Conservation (phyloP, 1,140 invertebrate genomes). For the Olivierus martensii region DNA sequence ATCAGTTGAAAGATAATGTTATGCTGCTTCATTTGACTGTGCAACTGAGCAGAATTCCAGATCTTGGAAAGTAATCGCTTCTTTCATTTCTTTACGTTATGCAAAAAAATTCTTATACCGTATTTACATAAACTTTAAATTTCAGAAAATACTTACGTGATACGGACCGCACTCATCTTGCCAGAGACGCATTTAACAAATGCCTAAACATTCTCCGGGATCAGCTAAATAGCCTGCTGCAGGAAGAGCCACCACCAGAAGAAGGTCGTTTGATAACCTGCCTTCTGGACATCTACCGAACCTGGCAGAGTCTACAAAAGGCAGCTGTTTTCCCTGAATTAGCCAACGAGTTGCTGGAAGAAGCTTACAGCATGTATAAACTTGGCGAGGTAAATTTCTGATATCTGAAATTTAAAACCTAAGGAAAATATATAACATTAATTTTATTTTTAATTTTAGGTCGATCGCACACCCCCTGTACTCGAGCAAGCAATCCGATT, state of each 20-base stretch:
- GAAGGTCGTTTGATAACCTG: constrained; percentile 14
- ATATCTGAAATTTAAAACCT: not conserved
- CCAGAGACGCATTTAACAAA: constrained; percentile 2
- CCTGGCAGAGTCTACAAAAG: constrained; percentile 14
- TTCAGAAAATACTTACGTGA: constrained; percentile 21
- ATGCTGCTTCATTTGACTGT: constrained; percentile 64
- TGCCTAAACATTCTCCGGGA: constrained; percentile 8
- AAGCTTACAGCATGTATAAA: constrained; percentile 18
- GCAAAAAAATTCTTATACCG: too few relatives aligned
- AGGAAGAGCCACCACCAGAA: constrained; percentile 12
- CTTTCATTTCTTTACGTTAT: not conserved
- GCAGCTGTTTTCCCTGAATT: constrained; percentile 2
- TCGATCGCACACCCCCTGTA: constrained; percentile 16
- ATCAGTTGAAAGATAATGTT: constrained; percentile 59
- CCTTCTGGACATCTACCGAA: constrained; percentile 14
- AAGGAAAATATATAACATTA: not conserved
- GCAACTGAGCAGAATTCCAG: constrained; percentile 61
- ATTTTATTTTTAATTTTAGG: constrained; percentile 7
- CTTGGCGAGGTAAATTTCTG: constrained; percentile 12
- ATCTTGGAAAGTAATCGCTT: constrained; percentile 55
- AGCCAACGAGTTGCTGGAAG: constrained; percentile 16
- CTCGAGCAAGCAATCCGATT: constrained; percentile 24
- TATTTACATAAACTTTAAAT: not conserved
- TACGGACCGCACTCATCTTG: constrained; percentile 16
- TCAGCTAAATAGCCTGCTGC: constrained; percentile 14